Evolutionary conservation across 1,140 invertebrate species (phyloP), one percentile per base, ranked within the genome.

Genomic region (Cydia strobilella): DNA sequence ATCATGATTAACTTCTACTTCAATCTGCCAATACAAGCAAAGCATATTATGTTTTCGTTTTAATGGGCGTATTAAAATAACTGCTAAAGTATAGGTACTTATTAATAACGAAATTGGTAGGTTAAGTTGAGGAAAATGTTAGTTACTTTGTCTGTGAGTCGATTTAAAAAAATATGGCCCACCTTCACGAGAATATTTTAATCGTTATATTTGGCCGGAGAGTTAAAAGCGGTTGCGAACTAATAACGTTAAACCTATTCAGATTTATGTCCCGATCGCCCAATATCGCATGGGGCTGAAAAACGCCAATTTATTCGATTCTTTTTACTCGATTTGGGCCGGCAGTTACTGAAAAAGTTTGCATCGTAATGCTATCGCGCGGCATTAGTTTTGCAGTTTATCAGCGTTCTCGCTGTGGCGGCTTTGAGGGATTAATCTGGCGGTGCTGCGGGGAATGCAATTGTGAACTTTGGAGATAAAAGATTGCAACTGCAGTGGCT

Each of bases 351-450:
- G 90, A 90, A 91, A 91, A 91, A 91, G 85, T 90, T 91, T 88
- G 87, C 87, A 89, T 90, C 86, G 88, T 91, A 91, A 91, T 90
- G 88, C 90, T 88, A 91, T 91, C 86, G 82, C 75, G 82, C 72
- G 81, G 90, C 85, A 91, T 91, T 91, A 91, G 88, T 89, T 89
- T 84, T 76, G 83, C 81, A 86, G 83, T 90, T 88, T 90, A 90
- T 91, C 89, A 91, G 84, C 77, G 76, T 84, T 83, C 81, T 81
- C 82, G 76, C 80, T 78, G 75, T 51, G 48, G 15, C 48, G 83
- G 87, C 87, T 90, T 90, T 90, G 89, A 91, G 88, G 86, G 88
- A 91, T 90, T 91, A 90, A 86, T 90, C 85, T 80, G 76, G 81
- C 78, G 77, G 82, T 75, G 76, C 82, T 72, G 75, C 76, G 82